A percentile compares a stretch with the other conserved stretches of the same genome.
Conservation (phyloP, 92 coral and sea anemone species). For the Palythoa caribaeorum region DNA sequence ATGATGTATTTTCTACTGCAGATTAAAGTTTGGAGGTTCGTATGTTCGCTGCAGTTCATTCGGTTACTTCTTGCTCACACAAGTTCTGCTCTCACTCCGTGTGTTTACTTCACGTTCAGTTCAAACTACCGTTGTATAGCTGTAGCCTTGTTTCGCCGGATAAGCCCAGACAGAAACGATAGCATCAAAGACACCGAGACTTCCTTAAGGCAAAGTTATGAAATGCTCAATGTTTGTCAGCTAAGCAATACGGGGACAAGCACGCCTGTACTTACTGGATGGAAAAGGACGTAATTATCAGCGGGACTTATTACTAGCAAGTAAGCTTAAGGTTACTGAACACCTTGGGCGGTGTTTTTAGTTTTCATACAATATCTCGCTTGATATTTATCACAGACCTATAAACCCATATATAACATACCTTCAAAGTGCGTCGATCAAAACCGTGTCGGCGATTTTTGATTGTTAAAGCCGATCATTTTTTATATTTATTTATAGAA, state of each 20-base stretch:
- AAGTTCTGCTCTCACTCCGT: constrained; percentile 22
- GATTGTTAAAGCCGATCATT: too few species aligned
- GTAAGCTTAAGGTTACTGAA: too few species aligned
- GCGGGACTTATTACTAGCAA: too few species aligned
- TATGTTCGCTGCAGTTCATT: constrained; percentile 18
- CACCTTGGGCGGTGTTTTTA: too few species aligned
- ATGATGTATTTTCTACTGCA: constrained; percentile 29
- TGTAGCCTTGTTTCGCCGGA: not conserved
- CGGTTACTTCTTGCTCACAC: constrained; percentile 34
- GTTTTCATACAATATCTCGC: too few species aligned
- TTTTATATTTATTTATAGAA: too few species aligned
- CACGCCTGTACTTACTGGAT: not conserved
- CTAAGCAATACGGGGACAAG: not conserved
- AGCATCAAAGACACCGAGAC: not conserved
- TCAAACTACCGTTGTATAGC: not conserved
- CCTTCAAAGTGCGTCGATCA: too few species aligned
- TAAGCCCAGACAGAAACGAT: too few species aligned
- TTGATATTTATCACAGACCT: too few species aligned
- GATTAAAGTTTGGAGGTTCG: not conserved
- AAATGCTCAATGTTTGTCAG: not conserved
- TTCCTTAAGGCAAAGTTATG: not conserved
- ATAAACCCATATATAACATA: too few species aligned
- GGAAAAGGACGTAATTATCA: too few species aligned
- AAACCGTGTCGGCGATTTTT: too few species aligned
- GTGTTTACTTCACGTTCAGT: constrained; percentile 12